These are phyloP conservation scores for Gymnogyps californianus DNA, from an alignment of 2,113 vertebrate species.

Conservation along the genomic window DNA sequence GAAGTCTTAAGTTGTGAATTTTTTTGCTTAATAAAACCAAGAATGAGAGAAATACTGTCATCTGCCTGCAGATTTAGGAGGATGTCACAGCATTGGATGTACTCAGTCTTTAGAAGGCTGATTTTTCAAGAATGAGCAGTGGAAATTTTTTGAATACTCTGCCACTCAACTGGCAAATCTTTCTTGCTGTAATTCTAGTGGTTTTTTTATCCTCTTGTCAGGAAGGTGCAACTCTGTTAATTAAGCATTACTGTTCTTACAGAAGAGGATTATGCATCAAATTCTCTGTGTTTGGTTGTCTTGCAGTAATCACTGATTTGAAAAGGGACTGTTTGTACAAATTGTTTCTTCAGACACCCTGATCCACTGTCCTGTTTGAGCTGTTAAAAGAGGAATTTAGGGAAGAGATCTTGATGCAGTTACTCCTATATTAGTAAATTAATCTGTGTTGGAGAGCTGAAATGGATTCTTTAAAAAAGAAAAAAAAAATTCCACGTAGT, in stretches of 20 bases:
- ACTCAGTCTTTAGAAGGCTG: not conserved
- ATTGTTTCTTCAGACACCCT: not conserved
- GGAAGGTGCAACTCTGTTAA: conserved; percentile 46
- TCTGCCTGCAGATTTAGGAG: not conserved
- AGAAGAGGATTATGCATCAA: conserved; percentile 12
- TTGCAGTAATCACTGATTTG: not conserved
- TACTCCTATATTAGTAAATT: not conserved
- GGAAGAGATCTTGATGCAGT: not conserved
- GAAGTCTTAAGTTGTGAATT: not conserved
- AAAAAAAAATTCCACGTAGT: not conserved
- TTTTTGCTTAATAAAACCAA: not conserved
- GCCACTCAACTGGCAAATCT: not conserved
- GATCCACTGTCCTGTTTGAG: not conserved
- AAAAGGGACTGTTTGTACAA: not conserved
- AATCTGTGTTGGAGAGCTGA: not conserved
- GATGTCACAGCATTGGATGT: not conserved
- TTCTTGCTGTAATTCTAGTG: conserved; percentile 5
- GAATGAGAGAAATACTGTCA: not conserved
- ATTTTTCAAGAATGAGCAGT: not conserved
- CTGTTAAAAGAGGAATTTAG: not conserved
- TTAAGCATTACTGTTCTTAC: conserved; percentile 18
- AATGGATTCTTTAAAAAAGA: not conserved
- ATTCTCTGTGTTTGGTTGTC: not conserved
- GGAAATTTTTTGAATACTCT: conserved; percentile 28
- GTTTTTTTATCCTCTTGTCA: conserved; percentile 27